Evolutionary conservation across 2,888 invertebrate genomes (phyloP), one percentile per base, ranked within the genome.

Genomic region (Stenodema calcarata): DNA sequence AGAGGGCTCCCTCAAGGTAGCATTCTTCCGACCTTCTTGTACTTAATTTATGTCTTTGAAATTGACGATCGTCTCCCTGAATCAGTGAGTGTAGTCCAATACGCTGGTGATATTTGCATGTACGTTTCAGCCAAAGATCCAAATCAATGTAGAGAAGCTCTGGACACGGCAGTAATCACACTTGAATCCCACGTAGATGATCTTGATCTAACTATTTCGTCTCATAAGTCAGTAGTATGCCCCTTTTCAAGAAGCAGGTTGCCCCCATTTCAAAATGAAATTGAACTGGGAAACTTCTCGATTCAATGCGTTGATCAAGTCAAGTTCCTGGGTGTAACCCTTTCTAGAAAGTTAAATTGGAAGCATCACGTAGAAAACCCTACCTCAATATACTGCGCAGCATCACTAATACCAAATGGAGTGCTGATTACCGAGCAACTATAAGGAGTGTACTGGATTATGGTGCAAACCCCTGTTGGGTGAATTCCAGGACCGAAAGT

Each of bases 401-500:
- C 73, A 28, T 93, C 93, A 93, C 79, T 4, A 42, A 41, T 27
- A 79, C 41, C 27, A 16, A 16, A n/a, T 41, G 41, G 35, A 54
- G 81, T n/a, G 81, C 81, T 16, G 81, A 81, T 30, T 54, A 50
- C 30, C 14, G 12, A 0, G 23, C 81, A 12, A 81, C 81, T 0
- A 28, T 81, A 16, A 47, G 47, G 12, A 47, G 47, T 16, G 47
- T 47, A 12, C 12, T 47, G 47, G 47, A 47, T 16, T 47, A 47
- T 54, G 54, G 81, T 0, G 42, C 50, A 6, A 54, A 54, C 7
- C 54, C 54, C 23, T 81, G 44, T 16, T n/a, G n/a, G n/a, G n/a
- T n/a, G n/a, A n/a, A n/a, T n/a, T n/a, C n/a, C n/a, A n/a, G n/a
- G n/a, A n/a, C n/a, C n/a, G n/a, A n/a, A n/a, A n/a, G n/a, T n/a